Base-by-base conservation (phyloP, 2,888 invertebrate genomes). In the Psylliodes chrysocephalus region DNA sequence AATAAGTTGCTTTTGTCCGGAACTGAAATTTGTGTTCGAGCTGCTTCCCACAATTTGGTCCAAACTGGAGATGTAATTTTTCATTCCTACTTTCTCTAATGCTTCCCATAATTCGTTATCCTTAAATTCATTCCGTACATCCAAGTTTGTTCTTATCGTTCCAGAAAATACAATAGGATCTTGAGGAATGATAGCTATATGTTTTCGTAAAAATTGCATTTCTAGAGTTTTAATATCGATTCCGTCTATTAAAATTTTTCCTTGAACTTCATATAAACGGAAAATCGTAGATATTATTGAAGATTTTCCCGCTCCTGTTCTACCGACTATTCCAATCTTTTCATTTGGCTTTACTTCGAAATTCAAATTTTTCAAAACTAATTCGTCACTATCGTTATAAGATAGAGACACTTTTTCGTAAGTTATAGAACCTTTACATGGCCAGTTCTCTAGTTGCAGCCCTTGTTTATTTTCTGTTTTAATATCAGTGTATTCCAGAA, bases 81-180 rank as follows among this genome's bases (percentile, higher is more conserved):
- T n/a, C n/a, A n/a, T n/a, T n/a, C n/a, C 66, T 10, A 85, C 84
- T 78, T 81, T 72, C 19, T 67, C 70, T 10, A 76, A 47, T 10
- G 70, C 73, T 8, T 57, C 60, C 76, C 76, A 76, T 7, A 76
- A 67, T 38, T 75, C 72, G 14, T 64, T 49, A 51, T 75, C 75
- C 0, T 66, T 60, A 33, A 71, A 72, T 18, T 68, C 65, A 12
- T 62, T 57, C 30, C 69, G 67, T 8, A 75, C 75, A 51, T 76
- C 76, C 0, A 76, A 30, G 59, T 76, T 76, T 1, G 78, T 79
- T 22, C 88, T 79, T 19, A 89, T 75, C 1, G 85, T 84, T 38
- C 87, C 88, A 0, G 92, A 91, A 83, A 96, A 93, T 52, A 94
- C 82, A 59, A 93, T 91, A 0, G 94, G 93, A 76, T 93, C 93